phyloP scores from a whole-genome alignment of 2,113 vertebrate genomes.

The Tautogolabrus adspersus region DNA sequence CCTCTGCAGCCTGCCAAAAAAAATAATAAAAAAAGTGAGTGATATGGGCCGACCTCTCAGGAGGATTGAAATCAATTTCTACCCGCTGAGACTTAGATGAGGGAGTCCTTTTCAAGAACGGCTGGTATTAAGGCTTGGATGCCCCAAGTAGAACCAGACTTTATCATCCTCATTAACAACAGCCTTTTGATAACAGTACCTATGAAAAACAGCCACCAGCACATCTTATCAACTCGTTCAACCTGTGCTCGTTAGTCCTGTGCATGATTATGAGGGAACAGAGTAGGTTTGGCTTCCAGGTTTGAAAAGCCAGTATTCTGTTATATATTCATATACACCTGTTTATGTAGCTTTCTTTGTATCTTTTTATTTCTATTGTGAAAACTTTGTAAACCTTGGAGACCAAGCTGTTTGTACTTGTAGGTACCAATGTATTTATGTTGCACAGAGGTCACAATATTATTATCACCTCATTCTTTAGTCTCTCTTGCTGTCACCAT shows the following conservation, averaged over 20 bases:
- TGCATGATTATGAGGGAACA: constrained; percentile 48
- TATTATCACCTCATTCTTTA: neutral
- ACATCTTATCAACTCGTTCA: constrained; percentile 44
- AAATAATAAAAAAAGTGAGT: constrained; percentile 37
- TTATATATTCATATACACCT: too few relatives aligned
- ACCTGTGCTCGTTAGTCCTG: constrained; percentile 29
- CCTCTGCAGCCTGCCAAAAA: constrained; percentile 37
- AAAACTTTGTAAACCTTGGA: neutral
- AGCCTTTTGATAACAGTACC: constrained; percentile 45
- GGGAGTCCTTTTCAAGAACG: constrained; percentile 56
- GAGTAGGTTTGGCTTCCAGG: constrained; percentile 27
- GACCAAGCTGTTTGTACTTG: neutral
- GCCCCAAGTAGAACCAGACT: constrained; percentile 33
- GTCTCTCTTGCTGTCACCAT: too few relatives aligned
- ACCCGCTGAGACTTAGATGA: constrained; percentile 50
- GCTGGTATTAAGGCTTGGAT: constrained; percentile 42
- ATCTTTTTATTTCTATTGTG: neutral
- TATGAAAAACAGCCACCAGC: constrained; percentile 45
- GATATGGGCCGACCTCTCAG: constrained; percentile 59
- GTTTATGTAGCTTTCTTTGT: neutral
- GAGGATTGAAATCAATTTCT: constrained; percentile 69
- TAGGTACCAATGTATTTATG: neutral
- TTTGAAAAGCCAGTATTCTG: neutral
- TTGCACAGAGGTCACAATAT: neutral
- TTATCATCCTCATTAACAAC: constrained; percentile 54